phyloP scores from a whole-genome alignment of 1,140 invertebrate genomes.

The Neotoxoptera formosana region DNA sequence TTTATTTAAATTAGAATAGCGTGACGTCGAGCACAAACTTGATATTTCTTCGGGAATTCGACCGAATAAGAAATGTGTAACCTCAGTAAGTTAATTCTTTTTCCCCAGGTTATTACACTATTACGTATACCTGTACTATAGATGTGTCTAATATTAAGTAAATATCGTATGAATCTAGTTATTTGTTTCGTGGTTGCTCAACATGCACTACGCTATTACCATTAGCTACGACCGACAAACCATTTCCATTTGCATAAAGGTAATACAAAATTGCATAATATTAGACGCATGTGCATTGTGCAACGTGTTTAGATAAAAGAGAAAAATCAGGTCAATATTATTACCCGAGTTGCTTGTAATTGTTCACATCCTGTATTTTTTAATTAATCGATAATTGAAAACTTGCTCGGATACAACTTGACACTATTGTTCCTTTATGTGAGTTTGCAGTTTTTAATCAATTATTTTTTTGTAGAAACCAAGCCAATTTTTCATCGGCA shows the following conservation, averaged over 20 bases:
- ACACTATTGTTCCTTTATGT: background rate
- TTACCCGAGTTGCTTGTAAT: background rate
- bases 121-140: background rate
- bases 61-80: background rate
- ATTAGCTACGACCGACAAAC: background rate
- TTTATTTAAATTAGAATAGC: background rate
- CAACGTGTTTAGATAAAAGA: background rate
- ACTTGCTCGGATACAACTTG: background rate
- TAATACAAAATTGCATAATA: background rate
- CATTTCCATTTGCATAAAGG: background rate
- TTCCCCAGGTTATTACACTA: background rate
- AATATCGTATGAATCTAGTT: background rate
- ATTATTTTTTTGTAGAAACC: background rate
- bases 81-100: background rate
- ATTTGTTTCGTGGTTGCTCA: background rate
- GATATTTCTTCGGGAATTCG: background rate
- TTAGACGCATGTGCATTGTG: background rate
- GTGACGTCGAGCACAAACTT: background rate
- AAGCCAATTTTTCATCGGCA: background rate
- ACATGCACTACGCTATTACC: too few relatives aligned
- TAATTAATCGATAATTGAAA: conserved; percentile 13
- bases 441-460: background rate
- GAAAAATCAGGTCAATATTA: background rate
- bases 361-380: background rate
- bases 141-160: background rate